Evolutionary conservation across 2,113 vertebrate species (phyloP).

Genomic region (Hippopotamus amphibius): DNA sequence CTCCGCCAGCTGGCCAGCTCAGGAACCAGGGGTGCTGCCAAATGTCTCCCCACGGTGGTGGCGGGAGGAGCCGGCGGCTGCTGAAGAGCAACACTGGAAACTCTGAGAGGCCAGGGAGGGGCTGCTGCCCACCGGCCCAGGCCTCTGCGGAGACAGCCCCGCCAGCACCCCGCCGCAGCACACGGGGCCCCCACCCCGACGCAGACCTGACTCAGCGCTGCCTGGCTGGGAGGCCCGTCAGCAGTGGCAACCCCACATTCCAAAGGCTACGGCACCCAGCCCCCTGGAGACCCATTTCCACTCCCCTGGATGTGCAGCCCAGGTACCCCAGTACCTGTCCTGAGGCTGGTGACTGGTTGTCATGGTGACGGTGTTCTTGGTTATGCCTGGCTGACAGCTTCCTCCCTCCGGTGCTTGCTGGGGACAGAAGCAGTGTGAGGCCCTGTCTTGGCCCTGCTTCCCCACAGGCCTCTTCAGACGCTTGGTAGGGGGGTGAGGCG

Average conservation of each 20-base stretch:
- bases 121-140: background rate
- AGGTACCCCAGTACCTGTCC: slow-evolving; percentile 75
- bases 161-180: background rate
- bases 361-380: slow-evolving; percentile 59
- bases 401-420: slow-evolving; percentile 58
- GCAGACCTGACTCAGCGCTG: slow-evolving; percentile 31
- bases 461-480: background rate
- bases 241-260: background rate
- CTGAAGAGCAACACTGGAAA: slow-evolving; percentile 65
- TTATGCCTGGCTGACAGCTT: slow-evolving; percentile 45
- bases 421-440: slow-evolving; percentile 64
- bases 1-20: slow-evolving; percentile 48
- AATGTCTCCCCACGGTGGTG: background rate
- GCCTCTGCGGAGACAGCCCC: background rate
- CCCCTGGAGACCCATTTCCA: background rate
- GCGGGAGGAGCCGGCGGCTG: background rate
- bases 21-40: slow-evolving; percentile 49
- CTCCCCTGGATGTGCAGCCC: background rate
- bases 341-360: slow-evolving; percentile 77
- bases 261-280: background rate
- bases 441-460: background rate
- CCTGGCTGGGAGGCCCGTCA: background rate
- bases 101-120: slow-evolving; percentile 9
- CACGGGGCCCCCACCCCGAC: background rate
- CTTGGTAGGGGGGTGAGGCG: background rate